Conservation (phyloP, 2,888 invertebrate species). For the Limnephilus rhombicus region DNA sequence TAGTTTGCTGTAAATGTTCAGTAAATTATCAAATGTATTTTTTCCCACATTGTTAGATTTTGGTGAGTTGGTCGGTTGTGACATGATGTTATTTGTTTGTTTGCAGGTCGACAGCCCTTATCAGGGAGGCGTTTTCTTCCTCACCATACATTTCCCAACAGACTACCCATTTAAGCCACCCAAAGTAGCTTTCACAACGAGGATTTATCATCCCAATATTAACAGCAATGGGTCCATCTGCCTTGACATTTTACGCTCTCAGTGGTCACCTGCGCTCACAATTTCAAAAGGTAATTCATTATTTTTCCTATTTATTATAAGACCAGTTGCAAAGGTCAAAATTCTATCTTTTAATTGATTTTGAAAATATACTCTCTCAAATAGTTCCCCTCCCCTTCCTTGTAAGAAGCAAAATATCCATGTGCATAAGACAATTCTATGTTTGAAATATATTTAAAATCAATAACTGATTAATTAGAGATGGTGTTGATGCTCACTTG, state of each 20-base stretch:
- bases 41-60: background rate
- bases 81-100: background rate
- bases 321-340: no score
- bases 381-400: background rate
- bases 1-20: background rate
- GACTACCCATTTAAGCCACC: slow-evolving; percentile 99
- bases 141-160: slow-evolving; percentile 99
- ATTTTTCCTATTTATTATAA: slow-evolving; percentile 54
- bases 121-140: slow-evolving; percentile 99
- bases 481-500: background rate
- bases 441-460: background rate
- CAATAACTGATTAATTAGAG: background rate
- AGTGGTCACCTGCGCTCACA: slow-evolving; percentile 99
- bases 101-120: slow-evolving; percentile 98
- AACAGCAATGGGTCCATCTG: slow-evolving; percentile 99
- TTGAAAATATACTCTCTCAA: background rate
- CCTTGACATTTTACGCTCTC: slow-evolving; percentile 99
- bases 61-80: background rate
- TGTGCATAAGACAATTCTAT: background rate
- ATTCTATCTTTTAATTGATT: background rate
- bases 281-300: slow-evolving; percentile 95
- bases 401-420: background rate
- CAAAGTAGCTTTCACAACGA: slow-evolving; percentile 99
- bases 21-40: background rate
- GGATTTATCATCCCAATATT: slow-evolving; percentile 99